Percentiles rank a stretch among this genome's conserved stretches.
These are phyloP conservation scores for Alviniconcha marisindica DNA, from an alignment of 1,140 invertebrate species.

Conservation along the genomic window DNA sequence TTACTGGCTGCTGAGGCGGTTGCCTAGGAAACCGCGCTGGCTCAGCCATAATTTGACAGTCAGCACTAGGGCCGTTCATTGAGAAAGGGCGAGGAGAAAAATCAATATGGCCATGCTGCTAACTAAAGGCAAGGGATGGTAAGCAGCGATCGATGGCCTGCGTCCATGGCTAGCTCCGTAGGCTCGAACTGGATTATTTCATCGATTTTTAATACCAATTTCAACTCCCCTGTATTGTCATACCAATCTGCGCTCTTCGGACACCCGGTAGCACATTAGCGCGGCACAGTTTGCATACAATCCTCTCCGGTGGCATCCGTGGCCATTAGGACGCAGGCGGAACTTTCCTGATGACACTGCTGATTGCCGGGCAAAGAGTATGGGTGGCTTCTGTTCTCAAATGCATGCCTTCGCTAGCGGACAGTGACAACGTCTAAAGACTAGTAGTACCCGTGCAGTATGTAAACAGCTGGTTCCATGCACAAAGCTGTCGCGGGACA, in stretches of 20 bases:
- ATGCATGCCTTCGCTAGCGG: no score
- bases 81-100: conserved; percentile 36
- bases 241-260: neutral
- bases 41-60: conserved; percentile 43
- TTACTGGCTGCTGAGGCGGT: conserved; percentile 40
- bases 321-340: neutral
- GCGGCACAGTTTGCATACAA: neutral
- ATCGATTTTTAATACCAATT: conserved; percentile 42
- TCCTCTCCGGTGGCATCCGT: neutral
- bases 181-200: conserved; percentile 35
- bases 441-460: no score
- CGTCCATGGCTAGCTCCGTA: conserved; percentile 32
- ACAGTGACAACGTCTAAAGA: no score
- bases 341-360: no score
- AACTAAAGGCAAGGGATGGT: conserved; percentile 37
- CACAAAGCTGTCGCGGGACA: no score
- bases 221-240: conserved; percentile 31
- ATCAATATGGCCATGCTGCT: conserved; percentile 41
- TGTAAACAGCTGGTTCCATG: no score
- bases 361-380: no score
- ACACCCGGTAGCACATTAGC: neutral
- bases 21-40: conserved; percentile 37
- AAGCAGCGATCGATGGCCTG: conserved; percentile 37
- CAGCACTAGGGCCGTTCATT: conserved; percentile 40
- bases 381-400: no score